Evolutionary conservation across 92 coral and sea anemone genomes (phyloP).

Genomic region (Palythoa caribaeorum): DNA sequence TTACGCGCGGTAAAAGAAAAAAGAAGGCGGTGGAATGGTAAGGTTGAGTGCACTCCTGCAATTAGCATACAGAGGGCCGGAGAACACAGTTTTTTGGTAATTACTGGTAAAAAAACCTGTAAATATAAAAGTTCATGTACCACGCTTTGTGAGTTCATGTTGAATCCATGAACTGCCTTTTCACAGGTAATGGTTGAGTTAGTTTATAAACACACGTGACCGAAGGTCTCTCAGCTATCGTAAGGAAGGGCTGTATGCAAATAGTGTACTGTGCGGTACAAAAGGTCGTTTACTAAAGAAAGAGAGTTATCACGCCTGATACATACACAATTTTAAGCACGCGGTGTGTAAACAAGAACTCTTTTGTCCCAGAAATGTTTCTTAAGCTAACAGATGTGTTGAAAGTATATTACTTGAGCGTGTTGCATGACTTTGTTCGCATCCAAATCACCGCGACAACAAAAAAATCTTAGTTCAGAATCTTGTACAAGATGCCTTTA

Average conservation of each 20-base stretch:
- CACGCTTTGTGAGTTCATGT: slow-evolving; percentile 47
- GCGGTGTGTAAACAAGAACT: slow-evolving; percentile 77
- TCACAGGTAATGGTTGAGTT: slow-evolving; percentile 38
- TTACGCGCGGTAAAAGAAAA: neutral
- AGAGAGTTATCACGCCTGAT: slow-evolving; percentile 76
- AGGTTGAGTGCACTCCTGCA: slow-evolving; percentile 30
- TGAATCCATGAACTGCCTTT: slow-evolving; percentile 32
- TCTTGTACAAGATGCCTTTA: neutral
- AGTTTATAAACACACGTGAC: slow-evolving; percentile 46
- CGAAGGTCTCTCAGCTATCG: neutral
- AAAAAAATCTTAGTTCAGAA: neutral
- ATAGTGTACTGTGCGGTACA: slow-evolving; percentile 51
- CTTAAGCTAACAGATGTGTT: slow-evolving; percentile 89
- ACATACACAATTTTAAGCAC: slow-evolving; percentile 88
- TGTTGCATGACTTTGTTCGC: slow-evolving; percentile 19
- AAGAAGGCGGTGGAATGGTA: neutral
- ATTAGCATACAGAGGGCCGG: slow-evolving; percentile 34
- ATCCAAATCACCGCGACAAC: slow-evolving; percentile 36
- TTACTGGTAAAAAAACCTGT: slow-evolving; percentile 58
- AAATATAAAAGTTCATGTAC: slow-evolving; percentile 25
- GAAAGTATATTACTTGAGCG: neutral
- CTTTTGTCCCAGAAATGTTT: slow-evolving; percentile 93
- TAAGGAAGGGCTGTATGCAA: slow-evolving; percentile 34
- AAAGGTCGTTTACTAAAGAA: slow-evolving; percentile 44
- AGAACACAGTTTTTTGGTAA: slow-evolving; percentile 41